Evolutionary conservation across 2,888 invertebrate species (phyloP).

Genomic region (Exocentrus adspersus): DNA sequence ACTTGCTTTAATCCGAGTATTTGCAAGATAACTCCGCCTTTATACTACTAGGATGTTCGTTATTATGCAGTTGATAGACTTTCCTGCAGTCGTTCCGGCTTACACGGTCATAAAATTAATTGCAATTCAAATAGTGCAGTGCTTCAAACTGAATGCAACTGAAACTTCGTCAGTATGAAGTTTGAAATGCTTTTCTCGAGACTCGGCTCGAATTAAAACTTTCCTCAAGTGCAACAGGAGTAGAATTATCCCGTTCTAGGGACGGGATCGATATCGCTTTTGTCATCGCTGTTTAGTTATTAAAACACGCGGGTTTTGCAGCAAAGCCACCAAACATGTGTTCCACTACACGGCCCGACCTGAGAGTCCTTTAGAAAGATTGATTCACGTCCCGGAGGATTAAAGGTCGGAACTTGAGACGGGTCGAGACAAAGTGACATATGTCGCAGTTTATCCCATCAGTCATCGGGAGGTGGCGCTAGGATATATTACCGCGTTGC

Average conservation of each 20-base stretch:
- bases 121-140: not conserved
- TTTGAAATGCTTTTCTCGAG: no score
- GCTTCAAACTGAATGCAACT: not conserved
- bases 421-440: constrained; percentile 29
- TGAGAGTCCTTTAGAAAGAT: not conserved
- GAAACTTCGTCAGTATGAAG: not conserved
- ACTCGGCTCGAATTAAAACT: no score
- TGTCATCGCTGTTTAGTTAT: no score
- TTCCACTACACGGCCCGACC: not conserved
- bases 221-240: no score
- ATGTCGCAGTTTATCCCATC: constrained; percentile 25
- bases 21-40: no score
- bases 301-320: no score
- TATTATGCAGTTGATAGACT: not conserved
- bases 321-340: not conserved
- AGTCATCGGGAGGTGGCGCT: constrained; percentile 14
- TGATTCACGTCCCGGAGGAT: constrained; percentile 17
- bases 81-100: not conserved
- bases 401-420: constrained; percentile 23
- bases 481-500: constrained; percentile 19
- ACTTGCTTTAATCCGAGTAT: no score
- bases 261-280: no score
- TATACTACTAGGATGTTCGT: no score
- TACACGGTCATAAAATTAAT: not conserved
- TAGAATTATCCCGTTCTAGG: no score